Evolutionary conservation across 2,888 invertebrate genomes (phyloP), one percentile per base, ranked within the genome.

Genomic region (Hemistola chrysoprasaria): DNA sequence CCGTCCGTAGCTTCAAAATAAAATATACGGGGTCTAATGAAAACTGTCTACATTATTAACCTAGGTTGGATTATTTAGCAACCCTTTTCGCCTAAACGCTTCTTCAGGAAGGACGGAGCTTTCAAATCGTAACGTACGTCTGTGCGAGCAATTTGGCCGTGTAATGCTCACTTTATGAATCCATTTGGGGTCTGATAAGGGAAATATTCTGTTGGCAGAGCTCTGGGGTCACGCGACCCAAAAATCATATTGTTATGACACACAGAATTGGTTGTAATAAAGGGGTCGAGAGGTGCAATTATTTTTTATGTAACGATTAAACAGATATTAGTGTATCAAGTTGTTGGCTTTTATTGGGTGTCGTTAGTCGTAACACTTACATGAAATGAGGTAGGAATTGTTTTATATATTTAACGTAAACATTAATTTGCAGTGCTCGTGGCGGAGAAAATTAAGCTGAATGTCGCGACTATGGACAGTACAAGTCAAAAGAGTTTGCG

Each of bases 11-110:
- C 59, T 59, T 58, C 43, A 28, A 61, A 74, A 74, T 75, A 75
- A 77, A 78, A 72, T 73, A 73, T 71, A 63, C 60, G 59, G 50
- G 50, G 61, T 50, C 53, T 78, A 74, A 76, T 76, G 76, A 75
- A 73, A 74, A 74, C 56, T 60, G 59, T 56, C 59, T 65, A 51
- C 62, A 58, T 71, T 69, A 69, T 67, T 65, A 65, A 65, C 59
- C 56, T 59, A 59, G 56, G 49, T 52, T 34, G 47, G 47, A 40
- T 37, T 51, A 40, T 53, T 58, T 49, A 55, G 50, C 42, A 56
- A 60, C 60, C 60, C 59, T 59, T 61, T 21, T 48, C 52, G 42
- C 38, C 53, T 46, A 46, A 54, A 53, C 35, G 47, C 35, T 47
- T 35, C 43, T 53, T 41, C 52, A 48, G 50, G 40, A 43, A 54